A percentile compares a stretch with the other conserved stretches of the same genome.
These are phyloP conservation scores for Neosilurus hyrtlii DNA, from an alignment of 2,797 vertebrate species.

Conservation along the genomic window DNA sequence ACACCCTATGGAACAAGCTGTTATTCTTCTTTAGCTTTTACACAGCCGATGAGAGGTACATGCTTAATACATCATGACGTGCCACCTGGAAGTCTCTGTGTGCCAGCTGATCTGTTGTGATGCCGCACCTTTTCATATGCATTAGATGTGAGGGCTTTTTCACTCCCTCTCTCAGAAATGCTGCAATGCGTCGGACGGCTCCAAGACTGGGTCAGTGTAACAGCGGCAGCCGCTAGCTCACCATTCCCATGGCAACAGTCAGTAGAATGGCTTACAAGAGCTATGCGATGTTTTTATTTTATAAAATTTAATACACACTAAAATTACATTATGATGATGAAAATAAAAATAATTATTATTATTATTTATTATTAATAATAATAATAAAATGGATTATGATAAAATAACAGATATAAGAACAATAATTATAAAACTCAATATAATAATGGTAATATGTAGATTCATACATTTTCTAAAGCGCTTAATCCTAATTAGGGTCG, in stretches of 20 bases:
- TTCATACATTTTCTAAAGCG: too few relatives aligned
- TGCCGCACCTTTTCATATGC: constrained; percentile 61
- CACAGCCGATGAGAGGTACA: constrained; percentile 48
- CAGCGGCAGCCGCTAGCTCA: constrained; percentile 60
- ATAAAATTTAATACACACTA: constrained; percentile 29
- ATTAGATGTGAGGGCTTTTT: constrained; percentile 51
- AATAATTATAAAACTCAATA: background rate
- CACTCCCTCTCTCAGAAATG: constrained; percentile 72
- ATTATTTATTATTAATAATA: too few relatives aligned
- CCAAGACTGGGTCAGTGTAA: constrained; percentile 79
- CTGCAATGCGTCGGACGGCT: constrained; percentile 81
- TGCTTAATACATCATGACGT: constrained; percentile 65
- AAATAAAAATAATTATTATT: background rate
- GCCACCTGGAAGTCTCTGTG: constrained; percentile 38
- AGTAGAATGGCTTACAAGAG: constrained; percentile 56
- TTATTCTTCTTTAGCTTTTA: constrained; percentile 43
- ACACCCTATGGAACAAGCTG: constrained; percentile 35
- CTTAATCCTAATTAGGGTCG: too few relatives aligned
- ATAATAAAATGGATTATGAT: background rate
- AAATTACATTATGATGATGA: background rate
- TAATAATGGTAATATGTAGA: background rate
- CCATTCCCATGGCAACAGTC: constrained; percentile 74
- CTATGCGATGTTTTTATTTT: constrained; percentile 58
- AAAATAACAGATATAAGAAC: too few relatives aligned
- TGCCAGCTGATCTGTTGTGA: constrained; percentile 46